Evolutionary conservation across 2,888 invertebrate species (phyloP), one percentile per base, ranked within the genome.

Genomic region (Carcina quercana): DNA sequence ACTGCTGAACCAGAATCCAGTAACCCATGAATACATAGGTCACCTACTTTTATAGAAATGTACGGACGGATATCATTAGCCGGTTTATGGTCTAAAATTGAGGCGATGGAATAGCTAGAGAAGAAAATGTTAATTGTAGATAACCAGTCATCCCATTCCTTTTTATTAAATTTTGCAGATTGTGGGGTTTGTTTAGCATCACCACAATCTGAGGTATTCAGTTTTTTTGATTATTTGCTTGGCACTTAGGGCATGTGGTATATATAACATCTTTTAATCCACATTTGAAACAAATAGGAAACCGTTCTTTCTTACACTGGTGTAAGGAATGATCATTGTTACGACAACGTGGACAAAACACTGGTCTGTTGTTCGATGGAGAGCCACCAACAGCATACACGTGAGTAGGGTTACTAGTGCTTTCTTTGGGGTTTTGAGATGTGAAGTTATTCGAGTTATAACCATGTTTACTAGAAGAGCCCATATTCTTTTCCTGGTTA

Each of bases 1-100:
- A 43, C 37, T 5, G 31, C 28, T 6, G 47, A 38, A 6, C 50
- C 48, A 10, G 47, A 38, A 30, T 49, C 48, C 3, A 50, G 25
- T 13, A 51, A 14, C 1, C 46, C 48, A 15, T 2, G 31, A 6
- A 34, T 4, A 3, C 21, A 2, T 7, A 15, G 7, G 17, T 33
- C 14, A 21, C 17, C 7, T n/a, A 39, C 30, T 13, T 19, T 15
- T 2, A 47, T 20, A 5, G 27, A 34, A 5, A 37, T 35, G 20
- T 43, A 45, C n/a, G 47, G 43, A 1, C 50, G 25, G 13, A 27
- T 5, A 30, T 43, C 38, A 13, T 36, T 35, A 7, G 2, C 11
- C 5, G 28, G 26, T 15, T 34, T 34, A 11, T 13, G 8, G 14
- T 38, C 12, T 11, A 31, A 19, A 28, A 50, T 40, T 45, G 50